phyloP scores from a whole-genome alignment of 2,113 vertebrate species.

The Dasyprocta punctata region DNA sequence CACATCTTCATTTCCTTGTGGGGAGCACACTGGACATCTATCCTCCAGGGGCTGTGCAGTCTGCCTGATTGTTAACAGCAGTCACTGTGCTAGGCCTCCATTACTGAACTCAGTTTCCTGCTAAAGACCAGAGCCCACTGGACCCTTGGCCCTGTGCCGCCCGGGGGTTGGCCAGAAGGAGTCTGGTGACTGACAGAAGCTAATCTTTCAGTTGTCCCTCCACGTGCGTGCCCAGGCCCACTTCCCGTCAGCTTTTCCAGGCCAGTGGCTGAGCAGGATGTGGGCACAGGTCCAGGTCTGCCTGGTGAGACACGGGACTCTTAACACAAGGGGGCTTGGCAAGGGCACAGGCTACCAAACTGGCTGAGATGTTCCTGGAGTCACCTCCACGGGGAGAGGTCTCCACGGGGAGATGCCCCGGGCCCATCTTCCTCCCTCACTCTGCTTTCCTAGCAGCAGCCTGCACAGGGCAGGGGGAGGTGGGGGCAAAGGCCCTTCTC shows the following conservation, averaged over 20 bases:
- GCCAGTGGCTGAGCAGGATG: background rate
- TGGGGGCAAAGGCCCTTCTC: background rate
- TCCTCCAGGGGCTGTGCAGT: too few species aligned
- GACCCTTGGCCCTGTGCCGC: too few species aligned
- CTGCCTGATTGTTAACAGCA: too few species aligned
- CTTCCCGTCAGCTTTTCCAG: background rate
- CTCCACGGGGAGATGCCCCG: background rate
- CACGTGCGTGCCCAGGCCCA: background rate
- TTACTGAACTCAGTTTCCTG: too few species aligned
- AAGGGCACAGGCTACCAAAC: background rate
- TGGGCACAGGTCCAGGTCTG: background rate
- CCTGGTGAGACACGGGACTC: background rate
- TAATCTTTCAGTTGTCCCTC: background rate
- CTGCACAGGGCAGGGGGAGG: too few species aligned
- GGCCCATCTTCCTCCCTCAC: accelerated
- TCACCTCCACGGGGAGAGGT: too few species aligned
- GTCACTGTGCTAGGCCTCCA: too few species aligned
- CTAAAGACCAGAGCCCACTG: too few species aligned
- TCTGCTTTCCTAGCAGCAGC: background rate
- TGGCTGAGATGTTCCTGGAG: background rate
- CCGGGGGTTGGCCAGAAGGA: too few species aligned
- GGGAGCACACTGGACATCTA: background rate
- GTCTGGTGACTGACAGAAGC: too few species aligned
- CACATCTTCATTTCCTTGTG: background rate
- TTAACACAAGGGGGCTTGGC: background rate